A percentile compares a stretch with the other conserved stretches of the same genome.
Conservation (phyloP, 2,113 vertebrate species). For the Machaerirhynchus nigripectus region DNA sequence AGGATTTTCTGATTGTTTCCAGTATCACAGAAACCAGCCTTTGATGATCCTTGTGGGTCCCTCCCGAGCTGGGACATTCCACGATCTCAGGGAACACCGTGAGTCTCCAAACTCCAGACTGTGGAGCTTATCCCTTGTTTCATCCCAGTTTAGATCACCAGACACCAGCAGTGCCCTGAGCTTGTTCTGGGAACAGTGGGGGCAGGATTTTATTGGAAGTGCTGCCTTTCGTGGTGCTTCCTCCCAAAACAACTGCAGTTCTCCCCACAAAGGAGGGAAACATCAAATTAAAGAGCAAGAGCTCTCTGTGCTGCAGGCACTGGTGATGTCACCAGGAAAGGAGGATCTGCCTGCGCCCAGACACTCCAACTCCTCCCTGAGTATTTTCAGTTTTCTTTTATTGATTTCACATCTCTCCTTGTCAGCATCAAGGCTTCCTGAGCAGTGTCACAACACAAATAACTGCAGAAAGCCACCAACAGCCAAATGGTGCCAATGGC, state of each 20-base stretch:
- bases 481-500: background rate
- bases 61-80: background rate
- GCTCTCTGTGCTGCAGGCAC: background rate
- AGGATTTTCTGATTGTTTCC: background rate
- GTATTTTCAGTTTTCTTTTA: background rate
- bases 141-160: background rate
- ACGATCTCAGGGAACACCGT: accelerated
- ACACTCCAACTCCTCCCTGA: background rate
- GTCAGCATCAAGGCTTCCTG: background rate
- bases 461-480: background rate
- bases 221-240: background rate
- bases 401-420: slow-evolving; percentile 9
- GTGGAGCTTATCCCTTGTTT: background rate
- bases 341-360: background rate
- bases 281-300: background rate
- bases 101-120: background rate
- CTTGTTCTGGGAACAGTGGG: background rate
- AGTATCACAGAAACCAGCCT: background rate
- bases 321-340: background rate
- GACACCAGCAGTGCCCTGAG: background rate
- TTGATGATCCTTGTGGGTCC: background rate
- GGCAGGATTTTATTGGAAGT: background rate
- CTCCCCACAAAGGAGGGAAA: background rate
- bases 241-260: background rate
- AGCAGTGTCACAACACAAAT: background rate